These are phyloP conservation scores for Agrotis segetum DNA, from an alignment of 2,888 invertebrate species.

Conservation along the genomic window DNA sequence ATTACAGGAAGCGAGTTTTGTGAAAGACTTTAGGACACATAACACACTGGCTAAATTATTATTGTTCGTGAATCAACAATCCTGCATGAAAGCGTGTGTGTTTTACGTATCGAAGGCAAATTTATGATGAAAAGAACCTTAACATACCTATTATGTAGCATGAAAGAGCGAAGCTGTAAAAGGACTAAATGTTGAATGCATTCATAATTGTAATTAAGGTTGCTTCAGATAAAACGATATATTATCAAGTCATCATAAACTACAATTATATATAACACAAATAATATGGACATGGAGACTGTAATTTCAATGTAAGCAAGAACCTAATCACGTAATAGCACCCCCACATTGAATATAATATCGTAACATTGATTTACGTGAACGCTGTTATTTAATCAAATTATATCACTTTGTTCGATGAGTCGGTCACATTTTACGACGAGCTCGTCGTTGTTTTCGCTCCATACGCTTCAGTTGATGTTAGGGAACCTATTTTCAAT, in stretches of 20 bases:
- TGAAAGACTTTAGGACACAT: not conserved
- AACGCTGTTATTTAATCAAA: not conserved
- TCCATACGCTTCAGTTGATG: slow-evolving; percentile 8
- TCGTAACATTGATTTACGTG: not conserved
- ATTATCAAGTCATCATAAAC: not conserved
- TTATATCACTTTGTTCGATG: slow-evolving; percentile 2
- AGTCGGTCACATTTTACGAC: not conserved
- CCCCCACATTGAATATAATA: not conserved
- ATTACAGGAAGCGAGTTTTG: not conserved
- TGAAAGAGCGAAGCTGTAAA: no score
- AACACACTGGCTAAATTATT: no score
- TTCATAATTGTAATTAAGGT: no score
- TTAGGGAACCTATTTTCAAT: slow-evolving; percentile 27
- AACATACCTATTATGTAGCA: no score
- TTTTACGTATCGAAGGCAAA: no score
- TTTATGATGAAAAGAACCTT: no score
- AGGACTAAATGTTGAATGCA: no score
- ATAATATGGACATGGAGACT: no score
- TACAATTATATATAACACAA: not conserved
- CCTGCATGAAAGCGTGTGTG: no score
- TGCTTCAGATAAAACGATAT: not conserved
- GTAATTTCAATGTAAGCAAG: not conserved
- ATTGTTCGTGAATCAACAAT: no score
- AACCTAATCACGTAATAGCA: slow-evolving; percentile 9
- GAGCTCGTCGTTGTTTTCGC: not conserved